Evolutionary conservation across 2,888 invertebrate genomes (phyloP).

Genomic region (Drosophila lutescens): DNA sequence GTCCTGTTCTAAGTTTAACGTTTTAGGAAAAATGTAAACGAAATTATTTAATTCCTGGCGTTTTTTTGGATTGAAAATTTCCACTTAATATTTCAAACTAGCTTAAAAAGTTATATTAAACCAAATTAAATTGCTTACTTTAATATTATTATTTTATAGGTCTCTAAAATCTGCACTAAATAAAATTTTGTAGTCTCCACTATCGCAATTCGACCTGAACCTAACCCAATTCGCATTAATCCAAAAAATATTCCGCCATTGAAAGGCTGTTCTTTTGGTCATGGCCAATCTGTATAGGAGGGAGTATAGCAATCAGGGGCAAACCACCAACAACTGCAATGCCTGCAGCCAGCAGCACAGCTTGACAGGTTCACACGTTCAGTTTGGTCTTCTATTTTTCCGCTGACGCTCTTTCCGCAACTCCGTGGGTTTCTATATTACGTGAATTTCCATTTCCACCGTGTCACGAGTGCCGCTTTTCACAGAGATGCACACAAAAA

Average conservation of each 20-base stretch:
- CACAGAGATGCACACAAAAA: slow-evolving; percentile 5
- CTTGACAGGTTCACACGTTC: slow-evolving; percentile 73
- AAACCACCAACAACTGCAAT: slow-evolving; percentile 58
- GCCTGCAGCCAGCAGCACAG: slow-evolving; percentile 64
- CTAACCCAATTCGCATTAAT: slow-evolving; percentile 51
- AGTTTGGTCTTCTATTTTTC: slow-evolving; percentile 30
- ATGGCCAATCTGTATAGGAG: slow-evolving; percentile 11
- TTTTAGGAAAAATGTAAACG: too few species aligned
- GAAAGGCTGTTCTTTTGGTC: slow-evolving; percentile 29
- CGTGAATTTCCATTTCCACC: slow-evolving; percentile 11
- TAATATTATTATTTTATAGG: too few species aligned
- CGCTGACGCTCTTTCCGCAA: slow-evolving; percentile 27
- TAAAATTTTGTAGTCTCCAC: neutral
- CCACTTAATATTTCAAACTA: too few species aligned
- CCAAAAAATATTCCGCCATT: slow-evolving; percentile 16
- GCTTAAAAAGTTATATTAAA: too few species aligned
- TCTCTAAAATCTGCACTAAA: too few species aligned
- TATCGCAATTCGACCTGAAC: slow-evolving; percentile 39
- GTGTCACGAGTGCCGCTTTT: slow-evolving; percentile 33
- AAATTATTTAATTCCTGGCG: too few species aligned
- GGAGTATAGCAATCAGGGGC: neutral
- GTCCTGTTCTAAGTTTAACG: too few species aligned
- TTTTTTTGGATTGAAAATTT: too few species aligned
- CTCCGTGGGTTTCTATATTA: slow-evolving; percentile 18
- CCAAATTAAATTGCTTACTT: too few species aligned